Evolutionary conservation across 2,797 vertebrate species (phyloP).

Genomic region (Eupleurogrammus muticus): DNA sequence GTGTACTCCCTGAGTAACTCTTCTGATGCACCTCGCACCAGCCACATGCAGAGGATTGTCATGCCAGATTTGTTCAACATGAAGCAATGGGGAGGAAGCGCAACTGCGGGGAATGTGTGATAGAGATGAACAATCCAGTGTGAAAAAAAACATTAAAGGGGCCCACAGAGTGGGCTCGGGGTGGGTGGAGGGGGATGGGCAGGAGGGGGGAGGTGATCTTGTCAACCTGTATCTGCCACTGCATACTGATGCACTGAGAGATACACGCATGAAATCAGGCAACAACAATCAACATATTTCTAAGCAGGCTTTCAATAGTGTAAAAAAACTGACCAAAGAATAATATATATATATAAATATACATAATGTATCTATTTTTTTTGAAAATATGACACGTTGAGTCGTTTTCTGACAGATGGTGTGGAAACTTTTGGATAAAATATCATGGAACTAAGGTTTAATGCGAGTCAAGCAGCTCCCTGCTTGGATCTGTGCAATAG

Average conservation of each 20-base stretch:
- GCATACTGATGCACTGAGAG: slow-evolving; percentile 34
- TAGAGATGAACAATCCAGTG: slow-evolving; percentile 62
- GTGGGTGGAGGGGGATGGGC: slow-evolving; percentile 24
- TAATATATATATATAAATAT: too few species aligned
- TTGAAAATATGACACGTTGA: slow-evolving; percentile 32
- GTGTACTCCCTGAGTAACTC: slow-evolving; percentile 49
- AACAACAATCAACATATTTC: background rate
- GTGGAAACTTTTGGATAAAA: slow-evolving; percentile 29
- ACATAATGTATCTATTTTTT: slow-evolving; percentile 34
- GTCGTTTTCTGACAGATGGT: slow-evolving; percentile 38
- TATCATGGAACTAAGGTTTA: slow-evolving; percentile 45
- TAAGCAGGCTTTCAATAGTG: slow-evolving; percentile 1
- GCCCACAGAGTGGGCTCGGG: slow-evolving; percentile 28
- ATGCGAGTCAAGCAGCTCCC: slow-evolving; percentile 43
- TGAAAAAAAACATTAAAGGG: slow-evolving; percentile 53
- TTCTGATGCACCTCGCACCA: slow-evolving; percentile 58
- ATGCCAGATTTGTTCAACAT: slow-evolving; percentile 73
- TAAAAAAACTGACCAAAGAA: background rate
- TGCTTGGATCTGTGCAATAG: slow-evolving; percentile 29
- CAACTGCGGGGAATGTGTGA: slow-evolving; percentile 66
- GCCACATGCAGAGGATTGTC: slow-evolving; percentile 68
- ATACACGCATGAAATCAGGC: background rate
- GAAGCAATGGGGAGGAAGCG: slow-evolving; percentile 64
- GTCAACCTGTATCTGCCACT: slow-evolving; percentile 21
- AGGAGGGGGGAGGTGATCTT: slow-evolving; percentile 12